Evolutionary conservation across 2,113 vertebrate genomes (phyloP), one percentile per base, ranked within the genome.

Genomic region (Channa maculata): DNA sequence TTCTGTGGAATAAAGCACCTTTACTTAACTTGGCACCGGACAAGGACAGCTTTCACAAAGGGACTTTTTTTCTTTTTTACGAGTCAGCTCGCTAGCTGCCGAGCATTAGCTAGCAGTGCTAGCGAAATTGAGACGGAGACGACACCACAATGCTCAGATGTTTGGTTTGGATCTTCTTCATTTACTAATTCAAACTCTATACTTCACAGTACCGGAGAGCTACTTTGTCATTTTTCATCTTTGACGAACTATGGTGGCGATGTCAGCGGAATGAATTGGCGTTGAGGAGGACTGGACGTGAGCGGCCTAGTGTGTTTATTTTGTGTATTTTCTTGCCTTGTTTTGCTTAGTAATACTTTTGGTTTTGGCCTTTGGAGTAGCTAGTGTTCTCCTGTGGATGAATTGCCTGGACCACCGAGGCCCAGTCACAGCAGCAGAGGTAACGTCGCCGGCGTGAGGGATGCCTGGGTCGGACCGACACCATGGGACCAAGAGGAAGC

Each of bases 391-490:
- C 80, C 75, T 62, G 91, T 94, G 89, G 88, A 93, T 94, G 94
- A 86, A 63, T 91, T 90, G 76, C 81, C 79, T 75, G 83, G 84
- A 90, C 83, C 82, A 67, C 77, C 81, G 80, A 91, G 89, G 87
- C 88, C 89, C 84, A 88, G 86, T 76, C 72, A 24, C 24, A 24
- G 82, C 91, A 85, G 90, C 79, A 89, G 85, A 83, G 89, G 92
- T 77, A 87, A 87, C 86, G 91, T 85, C 66, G 89, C 90, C 88
- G 91, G 88, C 80, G 88, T 94, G 84, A 95, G 94, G 90, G 84
- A 95, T 95, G 94, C 94, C 94, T 92, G 94, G 94, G 72, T 94
- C 94, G 85, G 94, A 94, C 84, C 93, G 94, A 93, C 93, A 93
- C 86, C 94, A 95, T 94, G 94, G 91, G 92, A 94, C 92, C 92